Evolutionary conservation across 2,113 vertebrate genomes (phyloP), one percentile per base, ranked within the genome.

Genomic region (Meriones unguiculatus): DNA sequence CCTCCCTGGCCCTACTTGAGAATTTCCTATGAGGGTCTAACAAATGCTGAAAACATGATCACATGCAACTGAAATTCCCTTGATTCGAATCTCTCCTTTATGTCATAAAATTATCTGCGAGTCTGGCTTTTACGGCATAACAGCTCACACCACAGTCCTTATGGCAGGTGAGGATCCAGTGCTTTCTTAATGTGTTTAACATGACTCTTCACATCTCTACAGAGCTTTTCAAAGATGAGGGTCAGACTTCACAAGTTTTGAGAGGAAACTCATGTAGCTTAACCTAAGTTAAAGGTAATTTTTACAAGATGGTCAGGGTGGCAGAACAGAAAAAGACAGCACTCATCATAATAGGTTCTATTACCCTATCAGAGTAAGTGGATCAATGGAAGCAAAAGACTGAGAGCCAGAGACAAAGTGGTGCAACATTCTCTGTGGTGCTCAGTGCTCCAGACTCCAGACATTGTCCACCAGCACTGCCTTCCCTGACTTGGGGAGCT

Each of bases 301-400:
- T 62, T 62, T 62, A 25, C 2, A 59, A n/a, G 80, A 62, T 11
- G 38, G 35, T 57, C 32, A 35, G 20, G 50, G 10, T 13, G 18
- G 11, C 80, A 82, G n/a, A 32, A 59, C 22, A n/a, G 18, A 12
- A n/a, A 38, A 12, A 25, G 22, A 62, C 54, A 82, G n/a, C 7
- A n/a, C 10, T 82, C 5, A 25, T 24, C 5, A 14, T 12, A 25
- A 0, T 2, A 57, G 54, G 57, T 14, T 62, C 80, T 82, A 11
- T 59, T 38, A 24, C 10, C 57, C 25, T 5, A 38, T 2, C 80
- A 59, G n/a, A 41, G 72, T 41, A 59, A 62, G 54, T 25, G 11
- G 35, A 32, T 22, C 54, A 35, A 59, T 12, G 54, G 54, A n/a
- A 59, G 35, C 20, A 12, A n/a, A 82, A 59, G 35, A 17, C 32